Percentiles rank a stretch among this genome's conserved stretches.
Conservation (phyloP, 2,888 invertebrate species). For the Ichneumoninae sp. region DNA sequence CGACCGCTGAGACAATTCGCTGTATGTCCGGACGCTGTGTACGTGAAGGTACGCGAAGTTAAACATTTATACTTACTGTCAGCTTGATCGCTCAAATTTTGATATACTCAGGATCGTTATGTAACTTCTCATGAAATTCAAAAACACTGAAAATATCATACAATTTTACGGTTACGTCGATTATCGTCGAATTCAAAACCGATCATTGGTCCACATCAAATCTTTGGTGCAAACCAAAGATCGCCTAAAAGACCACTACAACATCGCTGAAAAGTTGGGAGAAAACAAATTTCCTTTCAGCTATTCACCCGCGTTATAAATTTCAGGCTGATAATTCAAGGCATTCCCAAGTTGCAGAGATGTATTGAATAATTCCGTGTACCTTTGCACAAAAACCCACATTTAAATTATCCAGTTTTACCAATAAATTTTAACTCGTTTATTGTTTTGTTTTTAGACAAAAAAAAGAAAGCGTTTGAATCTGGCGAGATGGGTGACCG, state of each 20-base stretch:
- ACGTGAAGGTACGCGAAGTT: too few species aligned
- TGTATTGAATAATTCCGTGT: too few species aligned
- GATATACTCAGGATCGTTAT: neutral
- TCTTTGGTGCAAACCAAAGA: neutral
- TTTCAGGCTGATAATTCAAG: neutral
- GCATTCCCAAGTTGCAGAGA: neutral
- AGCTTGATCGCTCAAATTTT: too few species aligned
- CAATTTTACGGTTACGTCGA: neutral
- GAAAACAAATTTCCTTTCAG: neutral
- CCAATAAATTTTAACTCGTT: neutral
- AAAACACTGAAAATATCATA: neutral
- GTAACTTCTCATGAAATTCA: neutral
- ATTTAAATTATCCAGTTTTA: neutral
- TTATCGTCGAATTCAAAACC: neutral
- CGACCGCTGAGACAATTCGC: too few species aligned
- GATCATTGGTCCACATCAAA: neutral
- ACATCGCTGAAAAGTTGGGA: too few species aligned
- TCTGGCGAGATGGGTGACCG: slow-evolving; percentile 42
- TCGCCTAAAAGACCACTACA: neutral
- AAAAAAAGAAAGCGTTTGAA: slow-evolving; percentile 23
- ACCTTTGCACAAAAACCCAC: neutral
- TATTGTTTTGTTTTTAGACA: neutral
- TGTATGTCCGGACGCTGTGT: too few species aligned
- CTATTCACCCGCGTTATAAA: neutral
- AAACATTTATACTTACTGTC: too few species aligned